Base-by-base conservation (phyloP, 2,113 vertebrate genomes). In the Sinocyclocheilus maitianheensis region DNA sequence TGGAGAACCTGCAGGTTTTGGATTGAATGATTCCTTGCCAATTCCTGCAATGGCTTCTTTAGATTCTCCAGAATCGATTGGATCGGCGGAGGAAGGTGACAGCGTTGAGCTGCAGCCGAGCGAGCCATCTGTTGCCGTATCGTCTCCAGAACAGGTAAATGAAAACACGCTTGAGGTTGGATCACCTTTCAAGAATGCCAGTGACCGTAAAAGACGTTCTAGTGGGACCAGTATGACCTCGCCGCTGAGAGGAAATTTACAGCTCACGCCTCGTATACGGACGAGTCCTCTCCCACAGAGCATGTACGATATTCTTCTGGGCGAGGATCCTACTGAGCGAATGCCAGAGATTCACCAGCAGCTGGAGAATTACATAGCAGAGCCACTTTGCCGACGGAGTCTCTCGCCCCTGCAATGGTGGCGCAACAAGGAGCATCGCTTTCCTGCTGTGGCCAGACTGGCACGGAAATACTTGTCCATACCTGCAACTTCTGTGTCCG, bases 301-400 rank as follows among this genome's bases (percentile, higher is more conserved):
- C 53, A 83, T 92, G 84, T 94, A 94, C 7, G 94, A 95, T 77
- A 86, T 95, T 84, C 90, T 95, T 14, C 7, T 94, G 26, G 94
- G 94, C 1, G 93, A 92, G 86, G 94, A 94, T 53, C 94, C 94
- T 0, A 92, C 92, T 0, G 94, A 93, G 81, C 90, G 87, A 22
- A 91, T 93, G 93, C 94, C 94, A 0, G 93, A 94, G 87, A 92
- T 94, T 46, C 94, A 94, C 53, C 94, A 91, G 77, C 94, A 94
- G 40, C 87, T 94, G 87, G 94, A 94, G 40, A 93, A 93, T 74
- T 94, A 94, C 83, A 91, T 94, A 0, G 92, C 93, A 2, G 94
- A 95, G 58, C 94, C 94, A 0, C 89, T 95, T 10, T 94, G 93
- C 84, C 93, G 91, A 58, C 93, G 94, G 1, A 93, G 91, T 90